Evolutionary conservation across 2,888 invertebrate genomes (phyloP).

Genomic region (Smittia aterrima): DNA sequence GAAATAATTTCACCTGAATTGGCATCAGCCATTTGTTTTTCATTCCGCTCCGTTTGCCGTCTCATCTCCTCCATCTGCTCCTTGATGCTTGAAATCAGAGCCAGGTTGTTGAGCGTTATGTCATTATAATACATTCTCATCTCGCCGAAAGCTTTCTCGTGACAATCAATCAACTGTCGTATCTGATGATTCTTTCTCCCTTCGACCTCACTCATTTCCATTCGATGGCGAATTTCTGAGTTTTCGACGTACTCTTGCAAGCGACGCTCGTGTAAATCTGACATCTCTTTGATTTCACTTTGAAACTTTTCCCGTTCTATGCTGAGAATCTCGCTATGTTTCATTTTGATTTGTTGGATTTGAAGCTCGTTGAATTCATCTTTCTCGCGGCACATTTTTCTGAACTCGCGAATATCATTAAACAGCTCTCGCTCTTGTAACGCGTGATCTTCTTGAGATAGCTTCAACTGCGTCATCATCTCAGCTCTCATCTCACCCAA

Average conservation of each 20-base stretch:
- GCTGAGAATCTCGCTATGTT: conserved; percentile 52
- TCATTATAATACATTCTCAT: conserved; percentile 95
- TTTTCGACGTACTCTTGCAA: conserved; percentile 70
- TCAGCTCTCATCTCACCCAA: conserved; percentile 83
- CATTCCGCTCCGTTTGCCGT: conserved; percentile 75
- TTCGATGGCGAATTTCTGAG: conserved; percentile 68
- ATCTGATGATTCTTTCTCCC: conserved; percentile 89
- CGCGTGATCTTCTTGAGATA: conserved; percentile 78
- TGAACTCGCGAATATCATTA: conserved; percentile 57
- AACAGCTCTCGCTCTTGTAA: conserved; percentile 74
- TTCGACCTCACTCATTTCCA: conserved; percentile 85
- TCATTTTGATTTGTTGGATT: conserved; percentile 50
- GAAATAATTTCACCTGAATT: conserved; percentile 19
- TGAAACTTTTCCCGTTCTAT: conserved; percentile 64
- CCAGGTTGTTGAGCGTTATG: conserved; percentile 88
- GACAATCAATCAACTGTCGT: conserved; percentile 72
- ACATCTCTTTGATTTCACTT: conserved; percentile 65
- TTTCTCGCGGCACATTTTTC: conserved; percentile 57
- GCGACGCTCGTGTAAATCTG: conserved; percentile 58
- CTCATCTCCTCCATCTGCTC: conserved; percentile 76
- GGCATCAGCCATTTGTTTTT: conserved; percentile 59
- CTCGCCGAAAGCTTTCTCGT: conserved; percentile 82
- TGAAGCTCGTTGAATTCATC: conserved; percentile 53
- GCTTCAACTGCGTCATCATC: conserved; percentile 74
- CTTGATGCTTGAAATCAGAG: conserved; percentile 85